Percentiles rank a stretch among this genome's conserved stretches.
Conservation (phyloP, 2,113 vertebrate species). For the Hippocampus comes region DNA sequence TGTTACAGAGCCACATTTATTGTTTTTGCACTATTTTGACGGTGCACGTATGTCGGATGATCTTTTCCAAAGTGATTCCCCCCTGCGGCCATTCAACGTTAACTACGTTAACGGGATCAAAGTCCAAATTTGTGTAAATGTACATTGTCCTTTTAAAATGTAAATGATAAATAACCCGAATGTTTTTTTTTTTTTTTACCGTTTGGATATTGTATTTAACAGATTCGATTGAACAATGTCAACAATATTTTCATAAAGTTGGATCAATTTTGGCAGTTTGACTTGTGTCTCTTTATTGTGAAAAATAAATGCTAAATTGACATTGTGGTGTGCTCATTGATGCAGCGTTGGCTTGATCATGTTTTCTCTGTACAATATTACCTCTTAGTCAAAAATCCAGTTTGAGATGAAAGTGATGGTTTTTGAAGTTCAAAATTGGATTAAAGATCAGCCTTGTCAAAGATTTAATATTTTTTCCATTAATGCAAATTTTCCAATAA, state of each 20-base stretch:
- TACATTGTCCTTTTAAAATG: neutral
- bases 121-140: neutral
- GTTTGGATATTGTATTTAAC: neutral
- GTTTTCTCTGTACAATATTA: neutral
- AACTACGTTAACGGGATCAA: neutral
- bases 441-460: neutral
- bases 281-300: neutral
- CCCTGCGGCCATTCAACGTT: neutral
- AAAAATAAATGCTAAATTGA: neutral
- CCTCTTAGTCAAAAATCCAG: neutral
- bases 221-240: neutral
- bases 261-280: neutral
- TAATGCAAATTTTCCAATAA: neutral
- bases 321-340: neutral
- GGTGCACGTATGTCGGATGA: neutral
- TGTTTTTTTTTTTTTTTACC: neutral
- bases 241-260: neutral
- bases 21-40: neutral
- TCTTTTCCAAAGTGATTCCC: neutral
- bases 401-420: neutral
- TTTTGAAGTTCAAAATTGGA: neutral
- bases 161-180: neutral
- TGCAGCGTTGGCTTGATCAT: neutral
- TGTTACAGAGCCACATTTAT: neutral
- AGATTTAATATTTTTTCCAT: neutral